Evolutionary conservation across 1,140 invertebrate genomes (phyloP), one percentile per base, ranked within the genome.

Genomic region (Megathymus violae): DNA sequence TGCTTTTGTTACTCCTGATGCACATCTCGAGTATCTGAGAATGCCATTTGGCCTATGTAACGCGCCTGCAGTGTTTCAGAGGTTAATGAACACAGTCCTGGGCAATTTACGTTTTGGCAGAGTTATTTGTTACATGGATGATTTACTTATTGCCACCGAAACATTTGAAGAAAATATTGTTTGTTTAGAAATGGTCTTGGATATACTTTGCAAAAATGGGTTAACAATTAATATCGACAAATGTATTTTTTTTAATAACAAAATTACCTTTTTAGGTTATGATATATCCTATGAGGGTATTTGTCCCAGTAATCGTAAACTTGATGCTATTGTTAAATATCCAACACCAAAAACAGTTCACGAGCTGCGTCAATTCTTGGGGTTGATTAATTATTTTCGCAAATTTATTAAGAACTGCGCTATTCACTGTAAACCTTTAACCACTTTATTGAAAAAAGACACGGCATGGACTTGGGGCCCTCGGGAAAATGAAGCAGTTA

Each of bases 351-450:
- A 68, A 67, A 71, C 43, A 10, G 38, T 71, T 4, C 75, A 75
- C 36, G 51, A 81, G 16, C 13, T 78, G 0, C 31, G 69, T 3
- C 72, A 75, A 43, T 75, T 75, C 47, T 25, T 69, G 7, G 72
- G 69, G 0, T 16, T 75, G 2, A 50, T 67, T 82, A n/a, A n/a
- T n/a, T n/a, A n/a, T n/a, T n/a, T n/a, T n/a, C n/a, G n/a, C n/a
- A n/a, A n/a, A n/a, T n/a, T 78, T 43, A 80, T 83, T 11, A 50
- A 70, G 61, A 71, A 72, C 44, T 83, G 69, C 64, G 69, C 71
- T 4, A 27, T 69, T 15, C 22, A 77, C 25, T 59, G 69, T 17
- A 67, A 54, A 43, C 76, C 78, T 14, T 46, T 82, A 48, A 82
- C 70, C 25, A 64, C 65, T 14, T 66, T 72, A 22, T 52, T 69